Base-by-base conservation (phyloP, 1,140 invertebrate species). In the Ceratoteleas bidentatus region DNA sequence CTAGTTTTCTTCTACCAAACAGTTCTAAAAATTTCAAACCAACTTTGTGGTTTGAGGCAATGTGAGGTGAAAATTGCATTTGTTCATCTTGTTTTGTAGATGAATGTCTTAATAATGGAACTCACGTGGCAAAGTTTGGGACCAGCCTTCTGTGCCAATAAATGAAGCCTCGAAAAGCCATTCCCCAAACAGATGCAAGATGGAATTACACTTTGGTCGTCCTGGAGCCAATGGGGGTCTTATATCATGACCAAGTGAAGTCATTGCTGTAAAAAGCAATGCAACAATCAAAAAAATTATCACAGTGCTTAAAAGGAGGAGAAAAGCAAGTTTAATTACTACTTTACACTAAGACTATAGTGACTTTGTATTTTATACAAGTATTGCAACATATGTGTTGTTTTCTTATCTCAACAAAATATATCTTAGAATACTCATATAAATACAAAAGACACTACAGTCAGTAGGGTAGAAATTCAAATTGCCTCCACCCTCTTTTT, bases 151-250 rank as follows among this genome's bases (percentile, higher is more conserved):
- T 47, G 94, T 95, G 50, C 96, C 97, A 75, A 98, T 96, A 85
- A 98, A 94, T 16, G 97, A 96, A 32, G 98, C 97, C 90, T 99
- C 98, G 90, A 99, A 99, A 36, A 99, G 92, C 98, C 98, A 99
- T 87, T 97, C 95, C 10, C 98, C 98, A 92, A 99, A 99, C 64
- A 99, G 91, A 92, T 99, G 97, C 33, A 99, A 93, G 89, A 99
- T 96, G 84, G 97, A 99, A 86, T 97, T 97, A 77, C 97, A 98
- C 86, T 96, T 97, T 8, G 98, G 97, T 62, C 97, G 93, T 16
- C 94, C 92, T 34, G 94, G 93, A n/a, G 96, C 95, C 68, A 96
- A 90, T 5, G 94, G 93, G 61, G 93, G 93, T 82, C 94, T 92
- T 45, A 91, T 86, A 58, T 93, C 93, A 56, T 92, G 89, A 38